These are phyloP conservation scores for Drosophila macrothrix DNA, from an alignment of 2,888 invertebrate genomes.

Conservation along the genomic window DNA sequence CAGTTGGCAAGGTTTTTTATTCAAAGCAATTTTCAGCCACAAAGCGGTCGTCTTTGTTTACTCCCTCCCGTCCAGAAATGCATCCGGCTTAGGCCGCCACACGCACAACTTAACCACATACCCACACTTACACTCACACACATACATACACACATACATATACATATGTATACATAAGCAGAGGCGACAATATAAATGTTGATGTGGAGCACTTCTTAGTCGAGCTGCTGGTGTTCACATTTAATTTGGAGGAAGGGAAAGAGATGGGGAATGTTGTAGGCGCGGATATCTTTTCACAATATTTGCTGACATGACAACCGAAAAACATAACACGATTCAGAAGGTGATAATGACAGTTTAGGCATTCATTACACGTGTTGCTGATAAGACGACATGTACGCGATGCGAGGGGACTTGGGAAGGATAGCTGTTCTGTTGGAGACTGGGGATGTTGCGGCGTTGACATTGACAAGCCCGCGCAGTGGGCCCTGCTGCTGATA, in stretches of 20 bases:
- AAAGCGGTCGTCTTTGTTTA: conserved; percentile 3
- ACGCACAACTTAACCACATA: conserved; percentile 5
- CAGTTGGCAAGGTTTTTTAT: neutral
- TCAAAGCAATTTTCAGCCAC: conserved; percentile 2
- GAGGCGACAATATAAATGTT: conserved; percentile 61
- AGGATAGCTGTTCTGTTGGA: conserved; percentile 4
- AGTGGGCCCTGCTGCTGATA: conserved; percentile 60
- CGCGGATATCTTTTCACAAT: conserved; percentile 71
- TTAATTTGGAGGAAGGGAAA: conserved; percentile 42
- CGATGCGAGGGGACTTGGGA: neutral
- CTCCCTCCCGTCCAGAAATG: conserved; percentile 16
- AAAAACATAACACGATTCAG: conserved; percentile 71
- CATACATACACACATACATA: neutral
- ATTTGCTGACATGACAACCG: conserved; percentile 81
- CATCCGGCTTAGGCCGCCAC: conserved; percentile 31
- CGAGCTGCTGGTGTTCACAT: conserved; percentile 25
- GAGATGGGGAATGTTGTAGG: neutral
- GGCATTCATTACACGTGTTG: conserved; percentile 82
- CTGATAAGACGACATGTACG: conserved; percentile 68
- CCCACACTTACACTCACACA: neutral
- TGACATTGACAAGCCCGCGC: conserved; percentile 70
- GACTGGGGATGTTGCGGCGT: conserved; percentile 20
- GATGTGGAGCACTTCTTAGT: conserved; percentile 61
- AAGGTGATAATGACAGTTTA: conserved; percentile 81
- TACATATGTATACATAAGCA: conserved; percentile 5